Evolutionary conservation across 2,113 vertebrate genomes (phyloP), one percentile per base, ranked within the genome.

Genomic region (Amblyopsis rosae): DNA sequence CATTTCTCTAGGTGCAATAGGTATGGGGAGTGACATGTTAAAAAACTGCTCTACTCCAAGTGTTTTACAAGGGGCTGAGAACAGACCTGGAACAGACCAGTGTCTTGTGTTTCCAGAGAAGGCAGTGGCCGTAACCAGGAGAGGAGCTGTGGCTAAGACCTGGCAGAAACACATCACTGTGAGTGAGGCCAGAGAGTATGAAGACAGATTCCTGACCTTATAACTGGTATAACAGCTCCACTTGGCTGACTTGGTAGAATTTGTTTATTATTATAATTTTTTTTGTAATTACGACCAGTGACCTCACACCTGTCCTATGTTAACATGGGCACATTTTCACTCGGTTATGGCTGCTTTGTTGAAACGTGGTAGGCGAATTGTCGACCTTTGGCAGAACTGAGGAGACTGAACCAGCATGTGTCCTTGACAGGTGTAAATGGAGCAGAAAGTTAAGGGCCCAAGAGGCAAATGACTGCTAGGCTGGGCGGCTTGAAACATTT

Each of bases 371-470:
- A 72, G 15, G 70, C 69, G 70, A 67, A 61, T 61, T 17, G 35
- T 62, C 76, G 83, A 81, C 59, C 69, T 70, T 41, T 76, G 55
- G 65, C 50, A 49, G 73, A 76, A 67, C 59, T 72, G 51, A 69
- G 48, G 62, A 33, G 41, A 26, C 65, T 61, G 32, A 77, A 79
- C 62, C 51, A 62, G 53, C 61, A 16, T 60, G 63, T 58, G 67
- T 62, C 61, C 9, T 7, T 64, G 72, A 69, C 81, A 77, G 85
- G 79, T 85, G 76, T 56, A 82, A 86, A 85, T 67, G 74, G 72
- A 84, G 73, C 75, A 80, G 74, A 76, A 76, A 79, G 57, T 73
- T 62, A 69, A 35, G 19, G 33, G 53, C 55, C 13, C 9, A 55
- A 65, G 57, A 56, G 58, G 61, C 46, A 65, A 70, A 79, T 80